Conservation (phyloP, 2,113 vertebrate genomes). For the Ivindomyrus marchei region DNA sequence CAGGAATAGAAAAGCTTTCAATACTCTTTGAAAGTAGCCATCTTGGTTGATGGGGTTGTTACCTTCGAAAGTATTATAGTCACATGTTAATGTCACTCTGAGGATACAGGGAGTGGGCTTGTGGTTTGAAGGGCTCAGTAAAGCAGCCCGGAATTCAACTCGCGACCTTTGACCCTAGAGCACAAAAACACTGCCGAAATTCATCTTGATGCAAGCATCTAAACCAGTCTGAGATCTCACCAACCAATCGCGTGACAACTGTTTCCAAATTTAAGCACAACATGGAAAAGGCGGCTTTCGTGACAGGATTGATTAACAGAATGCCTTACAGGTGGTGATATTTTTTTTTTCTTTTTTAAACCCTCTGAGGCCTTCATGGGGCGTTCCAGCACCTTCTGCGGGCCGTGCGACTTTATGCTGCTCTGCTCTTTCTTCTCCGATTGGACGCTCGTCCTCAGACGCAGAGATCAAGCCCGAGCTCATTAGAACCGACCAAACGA, state of each 20-base stretch:
- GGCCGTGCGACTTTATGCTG: background rate
- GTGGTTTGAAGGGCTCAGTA: background rate
- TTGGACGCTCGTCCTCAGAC: background rate
- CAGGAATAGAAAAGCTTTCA: background rate
- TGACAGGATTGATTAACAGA: background rate
- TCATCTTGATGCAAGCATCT: background rate
- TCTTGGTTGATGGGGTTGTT: background rate
- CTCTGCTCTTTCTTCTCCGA: background rate
- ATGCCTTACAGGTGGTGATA: background rate
- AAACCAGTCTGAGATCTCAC: background rate
- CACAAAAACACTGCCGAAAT: background rate
- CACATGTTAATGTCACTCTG: background rate
- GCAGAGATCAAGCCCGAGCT: background rate
- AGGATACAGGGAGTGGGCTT: too few species aligned
- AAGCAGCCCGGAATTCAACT: background rate
- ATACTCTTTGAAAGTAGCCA: background rate
- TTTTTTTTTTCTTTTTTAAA: background rate
- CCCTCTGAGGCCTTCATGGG: background rate
- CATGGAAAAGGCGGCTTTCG: background rate
- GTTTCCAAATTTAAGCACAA: background rate
- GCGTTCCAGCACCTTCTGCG: background rate
- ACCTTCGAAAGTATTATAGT: background rate
- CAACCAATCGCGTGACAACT: background rate
- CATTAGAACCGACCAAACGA: background rate
- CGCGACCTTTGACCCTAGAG: background rate